These are phyloP conservation scores for Sorex maritimensis DNA, from an alignment of 2,797 vertebrate species.

Conservation along the genomic window DNA sequence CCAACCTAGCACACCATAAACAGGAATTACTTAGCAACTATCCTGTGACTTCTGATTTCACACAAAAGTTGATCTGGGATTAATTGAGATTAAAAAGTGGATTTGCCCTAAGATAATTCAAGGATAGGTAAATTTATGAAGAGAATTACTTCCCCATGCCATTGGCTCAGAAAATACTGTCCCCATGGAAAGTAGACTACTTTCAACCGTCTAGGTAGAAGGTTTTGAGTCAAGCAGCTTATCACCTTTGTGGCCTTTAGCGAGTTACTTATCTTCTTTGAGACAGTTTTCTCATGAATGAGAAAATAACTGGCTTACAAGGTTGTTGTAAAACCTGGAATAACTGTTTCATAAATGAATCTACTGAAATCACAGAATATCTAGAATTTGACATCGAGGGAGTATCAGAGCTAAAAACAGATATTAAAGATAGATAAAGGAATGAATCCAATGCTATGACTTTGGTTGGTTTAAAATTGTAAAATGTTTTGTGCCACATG, in stretches of 20 bases:
- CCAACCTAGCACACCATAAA: neutral
- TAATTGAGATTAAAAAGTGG: slow-evolving; percentile 44
- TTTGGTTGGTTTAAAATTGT: neutral
- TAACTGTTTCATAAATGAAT: slow-evolving; percentile 25
- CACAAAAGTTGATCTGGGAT: slow-evolving; percentile 41
- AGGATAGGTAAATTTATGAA: neutral
- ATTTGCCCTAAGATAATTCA: slow-evolving; percentile 37
- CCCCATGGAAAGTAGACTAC: neutral
- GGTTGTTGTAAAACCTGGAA: neutral
- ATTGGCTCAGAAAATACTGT: neutral
- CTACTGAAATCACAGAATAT: neutral
- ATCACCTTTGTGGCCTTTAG: neutral
- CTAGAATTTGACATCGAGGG: neutral
- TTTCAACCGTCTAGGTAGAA: neutral
- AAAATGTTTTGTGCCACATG: slow-evolving; percentile 8
- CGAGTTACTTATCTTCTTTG: neutral
- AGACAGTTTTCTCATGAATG: slow-evolving; percentile 22
- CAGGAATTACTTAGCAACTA: slow-evolving; percentile 49
- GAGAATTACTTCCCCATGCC: neutral
- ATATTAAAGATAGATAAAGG: neutral
- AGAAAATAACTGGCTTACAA: neutral
- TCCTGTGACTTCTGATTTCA: slow-evolving; percentile 48
- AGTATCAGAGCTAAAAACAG: neutral
- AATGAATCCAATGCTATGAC: neutral
- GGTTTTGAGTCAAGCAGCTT: neutral